A percentile compares a stretch with the other conserved stretches of the same genome.
phyloP scores from a whole-genome alignment of 2,888 invertebrate genomes.

The Lochmaea crataegi region DNA sequence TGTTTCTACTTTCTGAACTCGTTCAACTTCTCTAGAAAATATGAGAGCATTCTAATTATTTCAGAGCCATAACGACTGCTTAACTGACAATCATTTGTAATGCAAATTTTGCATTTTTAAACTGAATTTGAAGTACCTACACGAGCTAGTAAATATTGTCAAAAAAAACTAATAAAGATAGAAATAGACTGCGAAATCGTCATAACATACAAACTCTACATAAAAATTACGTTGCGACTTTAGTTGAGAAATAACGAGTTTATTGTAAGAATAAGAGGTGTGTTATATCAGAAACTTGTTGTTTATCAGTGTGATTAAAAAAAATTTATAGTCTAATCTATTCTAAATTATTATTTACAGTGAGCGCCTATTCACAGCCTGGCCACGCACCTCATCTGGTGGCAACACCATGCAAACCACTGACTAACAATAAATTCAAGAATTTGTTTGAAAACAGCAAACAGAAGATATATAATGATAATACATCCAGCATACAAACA shows the following conservation, averaged over 20 bases:
- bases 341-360: constrained; percentile 47
- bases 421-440: constrained; percentile 55
- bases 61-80: too few species aligned
- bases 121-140: too few species aligned
- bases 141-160: too few species aligned
- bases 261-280: neutral
- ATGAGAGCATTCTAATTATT: too few species aligned
- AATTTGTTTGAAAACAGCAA: constrained; percentile 22
- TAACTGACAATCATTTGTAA: too few species aligned
- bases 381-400: constrained; percentile 70
- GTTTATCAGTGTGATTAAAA: constrained; percentile 24
- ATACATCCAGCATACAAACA: neutral
- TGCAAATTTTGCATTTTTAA: too few species aligned
- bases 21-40: too few species aligned
- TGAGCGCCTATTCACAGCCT: constrained; percentile 73
- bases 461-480: neutral
- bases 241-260: neutral
- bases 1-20: too few species aligned
- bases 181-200: neutral
- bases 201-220: neutral
- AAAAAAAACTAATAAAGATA: too few species aligned
- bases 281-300: constrained; percentile 41
- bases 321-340: constrained; percentile 28
- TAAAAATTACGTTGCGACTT: too few species aligned
- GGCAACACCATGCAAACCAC: constrained; percentile 60